A percentile compares a stretch with the other conserved stretches of the same genome.
These are phyloP conservation scores for Heliocidaris erythrogramma DNA, from an alignment of 35 echinoderm and acorn worm genomes.

Conservation along the genomic window DNA sequence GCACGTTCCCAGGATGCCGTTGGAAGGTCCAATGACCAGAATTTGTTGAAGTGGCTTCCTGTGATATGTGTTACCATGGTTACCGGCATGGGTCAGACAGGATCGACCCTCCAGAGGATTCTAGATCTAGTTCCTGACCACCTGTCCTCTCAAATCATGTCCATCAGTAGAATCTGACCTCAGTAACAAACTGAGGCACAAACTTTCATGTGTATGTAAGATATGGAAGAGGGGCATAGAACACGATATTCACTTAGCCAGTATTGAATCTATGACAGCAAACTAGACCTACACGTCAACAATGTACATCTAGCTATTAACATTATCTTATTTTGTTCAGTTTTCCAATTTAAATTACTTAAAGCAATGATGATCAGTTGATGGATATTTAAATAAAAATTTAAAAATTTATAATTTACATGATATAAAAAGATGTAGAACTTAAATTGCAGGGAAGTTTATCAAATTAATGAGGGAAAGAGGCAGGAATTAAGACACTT, in stretches of 20 bases:
- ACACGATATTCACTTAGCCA: neutral
- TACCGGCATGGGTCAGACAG: neutral
- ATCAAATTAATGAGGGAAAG: too few relatives aligned
- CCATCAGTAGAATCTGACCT: neutral
- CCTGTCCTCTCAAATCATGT: neutral
- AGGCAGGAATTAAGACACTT: too few relatives aligned
- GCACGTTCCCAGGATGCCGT: neutral
- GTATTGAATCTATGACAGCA: neutral
- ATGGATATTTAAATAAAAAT: too few relatives aligned
- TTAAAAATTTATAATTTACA: too few relatives aligned
- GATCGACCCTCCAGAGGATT: neutral
- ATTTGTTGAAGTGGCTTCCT: neutral
- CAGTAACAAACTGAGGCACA: neutral
- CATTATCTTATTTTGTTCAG: too few relatives aligned
- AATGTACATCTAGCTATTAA: too few relatives aligned
- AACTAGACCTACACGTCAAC: too few relatives aligned
- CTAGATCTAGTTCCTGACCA: slow-evolving; percentile 1
- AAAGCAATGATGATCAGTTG: too few relatives aligned
- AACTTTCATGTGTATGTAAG: neutral
- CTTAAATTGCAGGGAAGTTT: too few relatives aligned
- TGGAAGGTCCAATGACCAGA: neutral
- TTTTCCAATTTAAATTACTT: too few relatives aligned
- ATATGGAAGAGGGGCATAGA: neutral
- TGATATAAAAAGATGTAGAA: too few relatives aligned
- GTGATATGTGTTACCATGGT: neutral